phyloP scores from a whole-genome alignment of 2,113 vertebrate species.

The Callorhinus ursinus region DNA sequence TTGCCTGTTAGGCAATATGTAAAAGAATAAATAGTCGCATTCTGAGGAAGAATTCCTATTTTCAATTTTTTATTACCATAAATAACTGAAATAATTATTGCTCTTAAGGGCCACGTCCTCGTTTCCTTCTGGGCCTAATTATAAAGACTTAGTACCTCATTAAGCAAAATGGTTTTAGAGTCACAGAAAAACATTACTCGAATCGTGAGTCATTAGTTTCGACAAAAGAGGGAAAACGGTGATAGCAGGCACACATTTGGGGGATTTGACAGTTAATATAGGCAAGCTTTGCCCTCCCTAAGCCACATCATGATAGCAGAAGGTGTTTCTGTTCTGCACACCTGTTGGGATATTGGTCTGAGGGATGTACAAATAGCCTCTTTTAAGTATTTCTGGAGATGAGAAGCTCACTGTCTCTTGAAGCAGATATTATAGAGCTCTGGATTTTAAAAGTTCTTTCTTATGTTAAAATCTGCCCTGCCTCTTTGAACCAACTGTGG shows the following conservation, averaged over 20 bases:
- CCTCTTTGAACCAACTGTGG: background rate
- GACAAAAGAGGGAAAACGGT: constrained; percentile 84
- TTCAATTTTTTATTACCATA: constrained; percentile 92
- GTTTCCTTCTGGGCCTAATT: constrained; percentile 92
- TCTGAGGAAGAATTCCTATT: constrained; percentile 90
- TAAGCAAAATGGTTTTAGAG: constrained; percentile 90
- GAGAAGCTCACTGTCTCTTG: background rate
- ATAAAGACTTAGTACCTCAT: constrained; percentile 93
- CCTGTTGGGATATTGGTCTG: background rate
- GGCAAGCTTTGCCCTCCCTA: background rate
- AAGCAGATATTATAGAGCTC: background rate
- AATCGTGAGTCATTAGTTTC: constrained; percentile 91
- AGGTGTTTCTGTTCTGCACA: too few relatives aligned
- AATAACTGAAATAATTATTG: constrained; percentile 93
- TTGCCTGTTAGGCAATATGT: constrained; percentile 91
- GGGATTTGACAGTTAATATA: background rate
- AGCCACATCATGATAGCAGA: background rate
- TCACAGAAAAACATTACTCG: constrained; percentile 89
- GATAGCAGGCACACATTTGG: constrained; percentile 81
- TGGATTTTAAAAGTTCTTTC: background rate
- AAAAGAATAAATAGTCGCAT: constrained; percentile 89
- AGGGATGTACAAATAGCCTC: background rate
- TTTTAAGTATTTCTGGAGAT: background rate
- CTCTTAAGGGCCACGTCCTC: constrained; percentile 88
- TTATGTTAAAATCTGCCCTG: background rate